Evolutionary conservation across 2,113 vertebrate species (phyloP).

Genomic region (Gavia stellata): DNA sequence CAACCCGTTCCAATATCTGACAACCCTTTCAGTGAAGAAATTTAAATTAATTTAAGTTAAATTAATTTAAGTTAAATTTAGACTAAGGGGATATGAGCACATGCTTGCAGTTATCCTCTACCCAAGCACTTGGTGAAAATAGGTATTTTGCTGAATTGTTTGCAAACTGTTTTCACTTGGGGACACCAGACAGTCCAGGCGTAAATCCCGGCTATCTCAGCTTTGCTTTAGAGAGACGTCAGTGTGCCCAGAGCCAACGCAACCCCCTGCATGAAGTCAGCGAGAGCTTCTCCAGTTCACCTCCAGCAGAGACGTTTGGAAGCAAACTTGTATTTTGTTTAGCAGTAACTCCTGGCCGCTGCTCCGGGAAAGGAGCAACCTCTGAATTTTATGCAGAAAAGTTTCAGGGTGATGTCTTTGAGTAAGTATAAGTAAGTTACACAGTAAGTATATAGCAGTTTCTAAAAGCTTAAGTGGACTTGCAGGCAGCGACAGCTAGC

Average conservation of each 20-base stretch:
- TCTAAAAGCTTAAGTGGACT: not conserved
- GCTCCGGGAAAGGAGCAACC: not conserved
- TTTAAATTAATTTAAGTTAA: too few species aligned
- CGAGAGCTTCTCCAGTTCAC: not conserved
- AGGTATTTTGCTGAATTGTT: not conserved
- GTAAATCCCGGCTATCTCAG: not conserved
- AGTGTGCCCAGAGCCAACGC: not conserved
- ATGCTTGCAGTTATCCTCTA: not conserved
- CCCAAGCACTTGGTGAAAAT: not conserved
- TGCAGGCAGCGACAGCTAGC: not conserved
- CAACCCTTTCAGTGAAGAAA: too few species aligned
- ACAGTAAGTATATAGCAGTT: not conserved
- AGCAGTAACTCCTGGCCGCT: not conserved
- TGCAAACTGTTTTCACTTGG: not conserved
- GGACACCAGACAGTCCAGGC: not conserved
- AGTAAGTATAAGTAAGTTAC: not conserved
- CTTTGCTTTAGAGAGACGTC: not conserved
- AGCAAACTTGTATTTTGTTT: not conserved
- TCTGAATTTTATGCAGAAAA: not conserved
- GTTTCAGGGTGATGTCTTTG: not conserved
- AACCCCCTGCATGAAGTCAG: accelerated
- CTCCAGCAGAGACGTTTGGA: not conserved
- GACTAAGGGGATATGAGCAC: not conserved
- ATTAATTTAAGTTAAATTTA: too few species aligned
- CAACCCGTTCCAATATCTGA: too few species aligned